phyloP scores from a whole-genome alignment of 2,113 vertebrate species.

The Chaetops frenatus region DNA sequence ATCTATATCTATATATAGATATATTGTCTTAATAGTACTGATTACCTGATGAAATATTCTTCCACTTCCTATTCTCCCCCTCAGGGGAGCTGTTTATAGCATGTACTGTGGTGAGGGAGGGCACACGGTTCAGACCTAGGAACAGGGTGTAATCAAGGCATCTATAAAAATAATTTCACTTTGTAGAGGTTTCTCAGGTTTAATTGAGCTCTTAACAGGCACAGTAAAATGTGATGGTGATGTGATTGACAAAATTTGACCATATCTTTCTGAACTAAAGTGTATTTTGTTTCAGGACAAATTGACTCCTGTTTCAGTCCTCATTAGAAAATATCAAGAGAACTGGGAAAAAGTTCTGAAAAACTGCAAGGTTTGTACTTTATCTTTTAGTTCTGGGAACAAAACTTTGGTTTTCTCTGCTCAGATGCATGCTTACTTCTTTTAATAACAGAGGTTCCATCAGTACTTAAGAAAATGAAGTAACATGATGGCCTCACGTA shows the following conservation, averaged over 20 bases:
- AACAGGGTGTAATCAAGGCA: background rate
- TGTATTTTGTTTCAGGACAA: background rate
- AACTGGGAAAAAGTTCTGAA: background rate
- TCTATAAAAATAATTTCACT: background rate
- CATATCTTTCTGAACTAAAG: background rate
- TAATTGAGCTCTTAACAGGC: background rate
- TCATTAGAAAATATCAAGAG: background rate
- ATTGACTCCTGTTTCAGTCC: background rate
- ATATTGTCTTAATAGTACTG: background rate
- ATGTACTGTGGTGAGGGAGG: accelerated
- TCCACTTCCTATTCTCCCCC: background rate
- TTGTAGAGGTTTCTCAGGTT: background rate
- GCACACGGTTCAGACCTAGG: background rate
- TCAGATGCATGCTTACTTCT: background rate
- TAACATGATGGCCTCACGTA: background rate
- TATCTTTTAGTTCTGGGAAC: background rate
- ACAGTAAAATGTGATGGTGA: background rate
- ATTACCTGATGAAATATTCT: background rate
- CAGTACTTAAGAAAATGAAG: background rate
- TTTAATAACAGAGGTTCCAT: background rate
- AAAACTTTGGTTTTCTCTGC: background rate
- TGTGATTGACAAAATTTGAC: background rate
- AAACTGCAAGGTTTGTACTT: background rate
- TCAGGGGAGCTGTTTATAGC: background rate
- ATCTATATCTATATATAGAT: background rate